Evolutionary conservation across 2,797 vertebrate genomes (phyloP), one percentile per base, ranked within the genome.

Genomic region (Dicrostonyx torquatus): DNA sequence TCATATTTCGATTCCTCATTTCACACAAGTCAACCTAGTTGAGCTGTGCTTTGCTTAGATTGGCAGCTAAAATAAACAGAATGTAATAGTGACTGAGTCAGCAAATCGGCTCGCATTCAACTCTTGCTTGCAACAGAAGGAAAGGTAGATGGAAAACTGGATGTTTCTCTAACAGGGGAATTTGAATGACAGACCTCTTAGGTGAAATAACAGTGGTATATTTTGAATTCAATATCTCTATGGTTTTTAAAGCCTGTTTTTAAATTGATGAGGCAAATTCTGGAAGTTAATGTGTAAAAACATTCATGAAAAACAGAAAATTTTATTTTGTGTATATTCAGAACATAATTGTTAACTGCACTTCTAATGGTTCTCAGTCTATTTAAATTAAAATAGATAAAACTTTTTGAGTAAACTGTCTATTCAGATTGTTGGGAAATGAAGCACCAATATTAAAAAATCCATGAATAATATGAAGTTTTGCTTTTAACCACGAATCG

Each of bases 41-140:
- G 60, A 64, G 43, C 34, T 79, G 8, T 66, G 66, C 77, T 84
- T 90, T 97, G 90, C 68, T 66, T 89, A 82, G 22, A 40, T 37
- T 88, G 29, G 18, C 75, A 78, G 26, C 31, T 75, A 84, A 89
- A 72, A 76, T 89, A 48, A 89, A 31, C 22, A 40, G 40, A 73
- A 84, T 37, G 22, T 58, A 82, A 91, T 88, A 62, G 60, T 40
- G 72, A 83, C 45, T 93, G 89, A 85, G 60, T 73, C 60, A 90
- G 55, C 40, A 66, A 84, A 70, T 29, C 64, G 34, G 17, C 64
- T 68, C 62, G 18, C 43, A 75, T 53, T 89, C 18, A 72, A 13
- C 6, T 1, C 85, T 62, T 43, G 9, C 45, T 93, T 70, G 31
- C 50, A 73, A 14, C 13, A 22, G 50, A 85, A 55, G 17, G 43